Percentiles rank a stretch among this genome's conserved stretches.
phyloP scores from a whole-genome alignment of 2,888 invertebrate species.

The Caenorhabditis macrosperma region DNA sequence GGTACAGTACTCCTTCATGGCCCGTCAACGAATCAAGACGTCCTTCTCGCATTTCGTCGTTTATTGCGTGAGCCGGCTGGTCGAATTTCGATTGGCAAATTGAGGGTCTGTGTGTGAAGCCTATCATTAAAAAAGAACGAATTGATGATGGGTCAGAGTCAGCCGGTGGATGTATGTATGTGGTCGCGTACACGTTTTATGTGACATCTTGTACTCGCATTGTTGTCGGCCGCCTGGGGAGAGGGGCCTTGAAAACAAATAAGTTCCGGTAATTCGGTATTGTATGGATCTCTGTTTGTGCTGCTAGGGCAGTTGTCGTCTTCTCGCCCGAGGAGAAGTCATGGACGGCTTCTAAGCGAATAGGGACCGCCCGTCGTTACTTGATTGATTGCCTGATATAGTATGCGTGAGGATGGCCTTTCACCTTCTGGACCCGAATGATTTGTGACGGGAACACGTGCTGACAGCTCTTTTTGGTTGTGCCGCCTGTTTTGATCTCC shows the following conservation, averaged over 20 bases:
- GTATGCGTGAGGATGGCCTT: slow-evolving; percentile 51
- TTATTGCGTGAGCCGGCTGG: slow-evolving; percentile 46
- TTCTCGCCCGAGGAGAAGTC: slow-evolving; percentile 32
- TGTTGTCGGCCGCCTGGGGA: slow-evolving; percentile 51
- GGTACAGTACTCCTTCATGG: not conserved
- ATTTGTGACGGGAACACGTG: slow-evolving; percentile 55
- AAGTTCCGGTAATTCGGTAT: slow-evolving; percentile 58
- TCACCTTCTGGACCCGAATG: slow-evolving; percentile 52
- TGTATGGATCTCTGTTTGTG: slow-evolving; percentile 54
- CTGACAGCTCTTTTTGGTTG: slow-evolving; percentile 47
- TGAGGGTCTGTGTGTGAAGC: slow-evolving; percentile 23
- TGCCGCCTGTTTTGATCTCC: slow-evolving; percentile 49
- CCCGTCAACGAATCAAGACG: slow-evolving; percentile 3
- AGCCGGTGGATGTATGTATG: slow-evolving; percentile 32
- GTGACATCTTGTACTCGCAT: slow-evolving; percentile 55
- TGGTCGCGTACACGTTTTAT: slow-evolving; percentile 50
- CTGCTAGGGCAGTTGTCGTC: slow-evolving; percentile 29
- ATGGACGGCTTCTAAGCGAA: slow-evolving; percentile 18
- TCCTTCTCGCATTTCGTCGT: slow-evolving; percentile 39
- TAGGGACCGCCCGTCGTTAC: slow-evolving; percentile 35
- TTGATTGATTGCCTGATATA: slow-evolving; percentile 54
- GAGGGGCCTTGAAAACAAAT: slow-evolving; percentile 57
- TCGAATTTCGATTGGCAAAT: slow-evolving; percentile 45
- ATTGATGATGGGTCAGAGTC: slow-evolving; percentile 51
- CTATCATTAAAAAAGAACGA: slow-evolving; percentile 55